These are phyloP conservation scores for Lamellibrachia satsuma DNA, from an alignment of 2,888 invertebrate genomes.

Conservation along the genomic window DNA sequence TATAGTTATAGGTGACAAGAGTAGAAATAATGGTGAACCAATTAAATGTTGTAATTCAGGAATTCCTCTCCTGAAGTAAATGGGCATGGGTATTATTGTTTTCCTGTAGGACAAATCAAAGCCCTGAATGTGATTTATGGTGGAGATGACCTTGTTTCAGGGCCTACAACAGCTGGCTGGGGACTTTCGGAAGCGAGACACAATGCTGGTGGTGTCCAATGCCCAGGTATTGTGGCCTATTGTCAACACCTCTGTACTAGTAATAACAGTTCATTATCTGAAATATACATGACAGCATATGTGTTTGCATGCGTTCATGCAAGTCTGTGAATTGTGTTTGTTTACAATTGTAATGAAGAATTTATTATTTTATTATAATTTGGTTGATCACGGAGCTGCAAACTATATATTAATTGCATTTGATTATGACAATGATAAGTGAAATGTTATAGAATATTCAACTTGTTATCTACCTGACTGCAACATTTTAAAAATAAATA, in stretches of 20 bases:
- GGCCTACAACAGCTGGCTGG: conserved; percentile 19
- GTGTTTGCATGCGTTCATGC: background rate
- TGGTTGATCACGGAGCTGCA: background rate
- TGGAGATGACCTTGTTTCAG: background rate
- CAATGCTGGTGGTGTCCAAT: conserved; percentile 21
- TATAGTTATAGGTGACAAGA: background rate
- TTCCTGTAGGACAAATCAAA: background rate
- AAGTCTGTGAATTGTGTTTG: background rate
- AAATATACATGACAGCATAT: background rate
- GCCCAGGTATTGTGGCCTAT: conserved; percentile 12
- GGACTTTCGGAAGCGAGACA: conserved; percentile 19
- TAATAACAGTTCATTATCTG: background rate
- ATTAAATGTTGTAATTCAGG: background rate
- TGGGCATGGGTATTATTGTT: background rate
- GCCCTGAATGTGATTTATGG: background rate
- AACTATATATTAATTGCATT: background rate
- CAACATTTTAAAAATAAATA: background rate
- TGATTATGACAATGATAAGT: too few relatives aligned
- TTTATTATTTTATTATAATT: background rate
- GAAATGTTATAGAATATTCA: too few relatives aligned
- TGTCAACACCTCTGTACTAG: background rate
- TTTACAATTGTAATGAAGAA: background rate
- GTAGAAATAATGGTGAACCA: background rate
- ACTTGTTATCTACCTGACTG: too few relatives aligned
- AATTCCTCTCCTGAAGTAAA: background rate